A percentile compares a stretch with the other conserved stretches of the same genome.
phyloP scores from a whole-genome alignment of 2,888 invertebrate species.

The Cheilosia impressa region DNA sequence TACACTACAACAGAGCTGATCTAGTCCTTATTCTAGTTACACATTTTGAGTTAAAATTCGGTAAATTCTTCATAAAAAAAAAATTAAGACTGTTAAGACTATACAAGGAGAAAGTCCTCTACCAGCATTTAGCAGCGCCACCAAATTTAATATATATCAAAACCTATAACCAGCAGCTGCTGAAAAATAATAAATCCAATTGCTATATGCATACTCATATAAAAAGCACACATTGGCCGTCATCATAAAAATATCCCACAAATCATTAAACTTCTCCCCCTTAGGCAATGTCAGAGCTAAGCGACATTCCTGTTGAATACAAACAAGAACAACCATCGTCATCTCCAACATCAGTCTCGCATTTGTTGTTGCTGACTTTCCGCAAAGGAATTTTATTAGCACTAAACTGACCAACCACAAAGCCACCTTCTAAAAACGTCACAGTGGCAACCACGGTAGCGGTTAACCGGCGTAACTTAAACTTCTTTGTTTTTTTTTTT shows the following conservation, averaged over 20 bases:
- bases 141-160: no score
- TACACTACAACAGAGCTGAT: no score
- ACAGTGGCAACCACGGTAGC: conserved; percentile 59
- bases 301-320: conserved; percentile 22
- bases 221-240: conserved; percentile 7
- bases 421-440: conserved; percentile 39
- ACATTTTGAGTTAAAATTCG: no score
- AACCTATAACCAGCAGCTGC: background rate
- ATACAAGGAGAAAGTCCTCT: no score
- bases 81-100: no score
- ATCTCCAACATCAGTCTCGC: background rate
- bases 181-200: conserved; percentile 4
- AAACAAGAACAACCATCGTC: background rate
- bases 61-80: no score
- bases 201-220: background rate
- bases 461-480: conserved; percentile 69
- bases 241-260: conserved; percentile 28
- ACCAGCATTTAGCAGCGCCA: no score
- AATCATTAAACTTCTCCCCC: conserved; percentile 24
- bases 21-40: no score
- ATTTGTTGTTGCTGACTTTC: background rate
- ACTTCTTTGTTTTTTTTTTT: conserved; percentile 12
- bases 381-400: conserved; percentile 20
- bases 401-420: conserved; percentile 17
- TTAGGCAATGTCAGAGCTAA: conserved; percentile 2